Base-by-base conservation (phyloP, 2,113 vertebrate species). In the Illadopsis cleaveri region DNA sequence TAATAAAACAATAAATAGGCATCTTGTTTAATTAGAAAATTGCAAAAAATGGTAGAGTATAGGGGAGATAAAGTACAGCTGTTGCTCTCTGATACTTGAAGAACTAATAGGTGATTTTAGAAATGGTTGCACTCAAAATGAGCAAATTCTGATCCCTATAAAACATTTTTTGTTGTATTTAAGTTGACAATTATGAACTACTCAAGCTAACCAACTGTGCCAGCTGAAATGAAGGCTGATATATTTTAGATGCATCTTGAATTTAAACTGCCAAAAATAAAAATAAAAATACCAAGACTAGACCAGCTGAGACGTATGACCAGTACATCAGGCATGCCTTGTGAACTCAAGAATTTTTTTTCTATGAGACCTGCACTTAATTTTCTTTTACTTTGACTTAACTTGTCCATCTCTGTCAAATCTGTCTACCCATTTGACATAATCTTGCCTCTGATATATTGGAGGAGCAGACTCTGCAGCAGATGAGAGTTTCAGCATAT, bases 321-420 rank as follows among this genome's bases (percentile, higher is more conserved):
- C 62, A 65, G 57, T 86, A 76, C 12, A 9, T 61, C 50, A 37
- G 37, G 57, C 44, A 42, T 64, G 51, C 25, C 56, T 33, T 92
- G 40, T 66, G 50, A 64, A 76, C 33, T 42, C 23, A 44, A 35
- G 27, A 13, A 12, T 13, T 27, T 15, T 72, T 97, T 96, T 94
- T 72, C 27, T 54, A 77, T 9, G 60, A 78, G 62, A 60, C 21
- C 73, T 91, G 82, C 37, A n/a, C 75, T 93, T 97, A 87, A 95
- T 97, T 96, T 97, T 94, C 61, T 92, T 70, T 54, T 92, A 24
- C 64, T 97, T 89, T 93, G 79, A 71, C 68, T 91, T 88, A 91
- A 76, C 84, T 54, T 80, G 82, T 87, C 83, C 60, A 31, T 95
- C 61, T 96, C 91, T 96, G 87, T 75, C 79, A 96, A 94, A 90